Evolutionary conservation across 2,888 invertebrate genomes (phyloP), one percentile per base, ranked within the genome.

Genomic region (Agapetus fuscipes): DNA sequence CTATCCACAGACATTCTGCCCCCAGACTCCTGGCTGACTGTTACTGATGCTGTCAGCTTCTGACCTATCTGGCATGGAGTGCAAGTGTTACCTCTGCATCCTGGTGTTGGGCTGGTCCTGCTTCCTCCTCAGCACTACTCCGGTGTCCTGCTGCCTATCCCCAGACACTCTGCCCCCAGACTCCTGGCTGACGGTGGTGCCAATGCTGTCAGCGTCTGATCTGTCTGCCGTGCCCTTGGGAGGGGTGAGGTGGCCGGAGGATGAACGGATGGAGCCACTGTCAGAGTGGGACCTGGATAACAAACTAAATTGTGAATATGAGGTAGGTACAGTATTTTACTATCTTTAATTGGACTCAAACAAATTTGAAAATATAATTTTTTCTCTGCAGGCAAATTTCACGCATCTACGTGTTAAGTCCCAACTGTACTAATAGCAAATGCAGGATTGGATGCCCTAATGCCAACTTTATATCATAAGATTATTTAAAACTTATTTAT

Each of bases 171-270:
- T 27, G 49, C 30, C 52, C n/a, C 32, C 36, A 30, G 31, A 39
- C 37, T 14, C 35, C 33, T 48, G 84, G 59, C 84, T 83, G 50
- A 76, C 73, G 51, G 82, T 81, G 31, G 86, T 80, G 13, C 84
- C 83, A 46, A 88, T 78, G 51, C 86, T 87, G 59, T 89, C 89
- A 0, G 82, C 83, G 62, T 89, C 89, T 33, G 82, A 80, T 43
- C 79, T 77, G 55, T 74, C 76, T 45, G 67, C 71, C 41, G 71
- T 71, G 34, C 62, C 52, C 37, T 57, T 59, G 28, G 62, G 66
- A 9, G 62, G 63, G 2, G 63, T 73, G 13, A 66, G 64, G 13
- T 54, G 57, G 4, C 64, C 66, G 32, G 60, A 67, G 13, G 69
- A 76, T 3, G 78, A 82, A 26, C 80, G 71, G 10, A 81, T 76